Conservation (phyloP, 2,113 vertebrate genomes). For the Cygnus buccinator region DNA sequence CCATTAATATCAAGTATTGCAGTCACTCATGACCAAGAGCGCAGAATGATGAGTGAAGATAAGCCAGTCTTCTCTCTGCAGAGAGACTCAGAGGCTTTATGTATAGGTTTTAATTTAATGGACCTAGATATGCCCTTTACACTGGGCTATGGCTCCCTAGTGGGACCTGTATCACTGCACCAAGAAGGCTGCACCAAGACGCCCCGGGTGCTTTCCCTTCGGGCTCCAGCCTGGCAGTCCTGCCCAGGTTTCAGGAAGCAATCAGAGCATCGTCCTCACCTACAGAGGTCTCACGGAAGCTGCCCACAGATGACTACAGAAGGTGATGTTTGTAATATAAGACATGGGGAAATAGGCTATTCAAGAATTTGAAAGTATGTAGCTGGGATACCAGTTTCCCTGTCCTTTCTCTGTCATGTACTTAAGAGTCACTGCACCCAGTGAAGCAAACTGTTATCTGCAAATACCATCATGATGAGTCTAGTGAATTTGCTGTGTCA, state of each 20-base stretch:
- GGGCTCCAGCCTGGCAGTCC: neutral
- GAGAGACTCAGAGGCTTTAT: neutral
- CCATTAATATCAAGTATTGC: neutral
- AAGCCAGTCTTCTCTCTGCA: neutral
- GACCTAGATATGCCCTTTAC: neutral
- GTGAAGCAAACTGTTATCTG: neutral
- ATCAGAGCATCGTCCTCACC: neutral
- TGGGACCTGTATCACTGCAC: neutral
- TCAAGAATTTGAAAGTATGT: neutral
- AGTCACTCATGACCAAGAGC: neutral
- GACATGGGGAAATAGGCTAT: neutral
- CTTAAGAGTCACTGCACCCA: neutral
- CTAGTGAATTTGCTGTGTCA: neutral
- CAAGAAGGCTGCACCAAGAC: neutral
- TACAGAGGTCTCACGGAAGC: neutral
- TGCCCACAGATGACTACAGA: neutral
- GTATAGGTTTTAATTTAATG: neutral
- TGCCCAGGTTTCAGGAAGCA: neutral
- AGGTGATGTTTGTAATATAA: neutral
- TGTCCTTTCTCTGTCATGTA: neutral
- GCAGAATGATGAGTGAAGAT: neutral
- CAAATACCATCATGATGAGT: neutral
- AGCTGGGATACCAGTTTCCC: neutral
- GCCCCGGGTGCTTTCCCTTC: accelerated
- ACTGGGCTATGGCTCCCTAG: neutral